phyloP scores from a whole-genome alignment of 2,113 vertebrate genomes.

The Limnothrissa miodon region DNA sequence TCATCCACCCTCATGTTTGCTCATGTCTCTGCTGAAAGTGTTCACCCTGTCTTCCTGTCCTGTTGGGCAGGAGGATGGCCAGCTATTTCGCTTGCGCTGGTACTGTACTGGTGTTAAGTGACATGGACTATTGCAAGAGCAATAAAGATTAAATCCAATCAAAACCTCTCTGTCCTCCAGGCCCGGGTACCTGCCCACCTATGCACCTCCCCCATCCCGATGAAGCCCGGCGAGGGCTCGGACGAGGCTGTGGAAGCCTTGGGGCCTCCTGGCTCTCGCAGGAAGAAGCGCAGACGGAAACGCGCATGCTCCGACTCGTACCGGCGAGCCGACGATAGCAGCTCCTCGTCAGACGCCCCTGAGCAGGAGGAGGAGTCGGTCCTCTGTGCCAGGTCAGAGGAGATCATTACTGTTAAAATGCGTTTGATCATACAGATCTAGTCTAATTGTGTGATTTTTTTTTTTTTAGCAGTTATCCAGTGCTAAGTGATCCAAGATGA shows the following conservation, averaged over 20 bases:
- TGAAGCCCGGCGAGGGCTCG: slow-evolving; percentile 41
- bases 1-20: background rate
- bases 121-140: no score
- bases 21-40: background rate
- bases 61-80: no score
- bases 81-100: no score
- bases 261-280: slow-evolving; percentile 37
- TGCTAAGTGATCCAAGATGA: no score
- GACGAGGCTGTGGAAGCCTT: slow-evolving; percentile 26
- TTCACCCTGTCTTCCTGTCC: background rate
- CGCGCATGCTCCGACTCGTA: slow-evolving; percentile 63
- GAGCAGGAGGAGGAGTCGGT: slow-evolving; percentile 45
- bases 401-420: no score
- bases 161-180: no score
- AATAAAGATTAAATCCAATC: no score
- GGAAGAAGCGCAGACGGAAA: slow-evolving; percentile 74
- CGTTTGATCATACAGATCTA: no score
- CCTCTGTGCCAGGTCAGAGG: slow-evolving; percentile 61
- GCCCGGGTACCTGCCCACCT: slow-evolving; percentile 71
- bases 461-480: no score
- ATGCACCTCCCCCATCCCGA: slow-evolving; percentile 81
- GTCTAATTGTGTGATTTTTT: no score
- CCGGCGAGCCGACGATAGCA: slow-evolving; percentile 41
- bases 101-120: no score
- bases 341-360: slow-evolving; percentile 61